Evolutionary conservation across 1,140 invertebrate species (phyloP).

Genomic region (Brachionus asplanchnoidis): DNA sequence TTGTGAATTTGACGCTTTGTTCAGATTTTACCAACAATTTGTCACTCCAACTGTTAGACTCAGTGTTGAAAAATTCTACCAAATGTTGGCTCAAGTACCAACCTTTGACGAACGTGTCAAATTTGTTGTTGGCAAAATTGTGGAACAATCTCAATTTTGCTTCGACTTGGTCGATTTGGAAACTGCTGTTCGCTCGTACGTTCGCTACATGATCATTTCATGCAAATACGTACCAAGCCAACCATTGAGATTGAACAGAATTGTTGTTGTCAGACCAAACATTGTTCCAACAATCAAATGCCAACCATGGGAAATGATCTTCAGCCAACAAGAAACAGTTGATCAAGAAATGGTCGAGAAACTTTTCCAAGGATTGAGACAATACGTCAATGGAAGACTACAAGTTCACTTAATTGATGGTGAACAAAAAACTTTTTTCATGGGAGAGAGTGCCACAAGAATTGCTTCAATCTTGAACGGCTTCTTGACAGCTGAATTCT

Average conservation of each 20-base stretch:
- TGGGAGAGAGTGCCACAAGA: neutral
- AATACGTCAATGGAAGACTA: neutral
- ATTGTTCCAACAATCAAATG: neutral
- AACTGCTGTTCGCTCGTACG: neutral
- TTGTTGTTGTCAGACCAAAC: conserved; percentile 22
- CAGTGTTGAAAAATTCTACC: neutral
- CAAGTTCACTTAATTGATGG: neutral
- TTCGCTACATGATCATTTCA: neutral
- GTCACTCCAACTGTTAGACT: neutral
- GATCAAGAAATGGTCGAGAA: neutral
- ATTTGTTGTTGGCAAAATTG: conserved; percentile 15
- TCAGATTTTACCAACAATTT: conserved; percentile 36
- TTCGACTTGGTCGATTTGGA: conserved; percentile 22
- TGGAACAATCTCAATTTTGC: neutral
- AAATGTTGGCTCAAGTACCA: neutral
- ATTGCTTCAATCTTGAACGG: neutral
- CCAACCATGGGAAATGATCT: neutral
- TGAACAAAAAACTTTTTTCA: neutral
- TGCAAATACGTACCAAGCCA: conserved; percentile 8
- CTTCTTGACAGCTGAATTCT: neutral
- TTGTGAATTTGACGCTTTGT: conserved; percentile 23
- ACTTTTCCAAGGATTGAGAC: neutral
- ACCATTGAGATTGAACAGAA: neutral
- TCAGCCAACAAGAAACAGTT: neutral
- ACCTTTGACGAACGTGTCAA: conserved; percentile 27